phyloP scores from a whole-genome alignment of 2,888 invertebrate species.

The Hermodice carunculata region DNA sequence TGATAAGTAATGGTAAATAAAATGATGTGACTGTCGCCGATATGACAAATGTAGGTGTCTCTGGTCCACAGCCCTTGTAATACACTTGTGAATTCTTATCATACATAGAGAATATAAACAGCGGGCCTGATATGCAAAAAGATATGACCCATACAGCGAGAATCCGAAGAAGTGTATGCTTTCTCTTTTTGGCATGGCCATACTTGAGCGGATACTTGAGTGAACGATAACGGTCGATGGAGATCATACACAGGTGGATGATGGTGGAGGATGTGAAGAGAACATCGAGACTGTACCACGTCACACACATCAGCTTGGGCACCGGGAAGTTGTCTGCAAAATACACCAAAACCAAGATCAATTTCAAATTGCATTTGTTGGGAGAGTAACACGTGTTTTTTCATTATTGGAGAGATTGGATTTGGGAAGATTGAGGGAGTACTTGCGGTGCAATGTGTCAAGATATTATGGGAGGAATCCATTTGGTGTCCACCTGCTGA shows the following conservation, averaged over 20 bases:
- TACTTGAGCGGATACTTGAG: conserved; percentile 43
- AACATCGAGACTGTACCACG: conserved; percentile 50
- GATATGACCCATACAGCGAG: conserved; percentile 47
- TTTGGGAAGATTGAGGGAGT: no score
- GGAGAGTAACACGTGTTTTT: no score
- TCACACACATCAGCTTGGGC: conserved; percentile 44
- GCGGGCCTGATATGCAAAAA: conserved; percentile 47
- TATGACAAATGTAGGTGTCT: conserved; percentile 46
- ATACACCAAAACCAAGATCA: no score
- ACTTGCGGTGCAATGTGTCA: no score
- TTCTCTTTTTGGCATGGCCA: conserved; percentile 38
- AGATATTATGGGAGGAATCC: no score
- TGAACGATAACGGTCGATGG: conserved; percentile 49
- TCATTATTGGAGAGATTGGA: no score
- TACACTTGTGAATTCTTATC: conserved; percentile 27
- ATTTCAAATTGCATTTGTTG: no score
- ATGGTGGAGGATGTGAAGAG: conserved; percentile 52
- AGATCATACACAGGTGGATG: conserved; percentile 46
- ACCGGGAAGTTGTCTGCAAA: conserved; percentile 35
- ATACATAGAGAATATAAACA: conserved; percentile 45
- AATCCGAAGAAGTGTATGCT: conserved; percentile 44
- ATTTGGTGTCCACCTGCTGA: no score
- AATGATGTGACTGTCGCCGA: conserved; percentile 47
- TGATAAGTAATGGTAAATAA: conserved; percentile 49
- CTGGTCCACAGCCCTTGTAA: conserved; percentile 52